These are phyloP conservation scores for Strongylocentrotus purpuratus DNA, from an alignment of 35 echinoderm and acorn worm species.

Conservation along the genomic window DNA sequence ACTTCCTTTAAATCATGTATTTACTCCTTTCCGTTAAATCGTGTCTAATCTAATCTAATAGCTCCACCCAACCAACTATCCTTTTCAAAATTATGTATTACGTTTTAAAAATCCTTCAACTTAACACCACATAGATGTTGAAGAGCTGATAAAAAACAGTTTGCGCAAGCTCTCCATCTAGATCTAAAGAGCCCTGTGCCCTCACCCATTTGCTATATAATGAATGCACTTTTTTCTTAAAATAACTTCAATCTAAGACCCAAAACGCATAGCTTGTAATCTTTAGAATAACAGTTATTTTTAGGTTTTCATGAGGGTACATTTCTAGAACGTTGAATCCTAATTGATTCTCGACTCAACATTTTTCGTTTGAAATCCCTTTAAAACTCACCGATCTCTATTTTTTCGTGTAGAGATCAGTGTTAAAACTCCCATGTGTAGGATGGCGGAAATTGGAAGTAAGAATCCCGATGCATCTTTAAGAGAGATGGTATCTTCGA, in stretches of 20 bases:
- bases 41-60: no score
- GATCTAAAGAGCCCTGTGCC: neutral
- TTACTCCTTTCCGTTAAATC: no score
- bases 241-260: neutral
- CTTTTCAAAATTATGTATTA: no score
- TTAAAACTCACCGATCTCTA: neutral
- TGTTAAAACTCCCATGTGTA: neutral
- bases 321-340: neutral
- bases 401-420: no score
- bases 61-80: no score
- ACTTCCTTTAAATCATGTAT: no score
- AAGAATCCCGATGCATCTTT: neutral
- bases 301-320: neutral
- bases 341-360: neutral
- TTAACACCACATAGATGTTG: no score
- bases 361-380: neutral
- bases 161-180: neutral
- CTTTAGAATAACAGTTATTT: neutral
- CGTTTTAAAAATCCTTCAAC: no score
- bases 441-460: neutral
- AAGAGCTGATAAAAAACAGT: no score
- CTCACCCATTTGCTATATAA: neutral
- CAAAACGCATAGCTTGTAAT: neutral
- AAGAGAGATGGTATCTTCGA: neutral
- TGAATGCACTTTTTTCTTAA: neutral